phyloP scores from a whole-genome alignment of 2,797 vertebrate genomes.

The Ambastaia sidthimunki region DNA sequence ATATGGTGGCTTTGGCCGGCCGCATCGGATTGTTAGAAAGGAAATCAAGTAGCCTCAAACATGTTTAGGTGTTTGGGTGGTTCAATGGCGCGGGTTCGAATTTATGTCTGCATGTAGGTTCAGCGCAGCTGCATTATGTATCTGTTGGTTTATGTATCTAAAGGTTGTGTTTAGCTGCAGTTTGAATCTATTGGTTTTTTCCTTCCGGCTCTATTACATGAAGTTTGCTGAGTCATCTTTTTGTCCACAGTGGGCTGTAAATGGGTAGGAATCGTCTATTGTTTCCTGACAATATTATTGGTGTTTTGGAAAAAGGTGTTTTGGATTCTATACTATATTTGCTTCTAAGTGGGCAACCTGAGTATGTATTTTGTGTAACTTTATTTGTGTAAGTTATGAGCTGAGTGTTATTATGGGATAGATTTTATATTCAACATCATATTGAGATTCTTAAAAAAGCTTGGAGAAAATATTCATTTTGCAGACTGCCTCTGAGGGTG shows the following conservation, averaged over 20 bases:
- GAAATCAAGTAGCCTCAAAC: conserved; percentile 21
- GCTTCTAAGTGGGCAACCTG: neutral
- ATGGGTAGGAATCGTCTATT: conserved; percentile 39
- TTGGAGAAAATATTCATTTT: conserved; percentile 41
- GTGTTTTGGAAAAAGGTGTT: conserved; percentile 14
- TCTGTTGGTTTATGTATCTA: conserved; percentile 26
- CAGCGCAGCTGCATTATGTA: neutral
- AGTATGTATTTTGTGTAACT: neutral
- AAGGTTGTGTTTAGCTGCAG: conserved; percentile 46
- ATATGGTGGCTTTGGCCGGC: conserved; percentile 39
- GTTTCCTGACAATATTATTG: conserved; percentile 18
- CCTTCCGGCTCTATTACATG: conserved; percentile 38
- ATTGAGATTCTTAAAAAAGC: conserved; percentile 21
- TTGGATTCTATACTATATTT: neutral
- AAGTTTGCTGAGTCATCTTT: conserved; percentile 42
- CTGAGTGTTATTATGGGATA: neutral
- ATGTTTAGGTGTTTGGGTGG: neutral
- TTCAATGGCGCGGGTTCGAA: neutral
- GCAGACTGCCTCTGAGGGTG: conserved; percentile 43
- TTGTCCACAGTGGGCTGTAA: conserved; percentile 40
- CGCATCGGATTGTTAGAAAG: conserved; percentile 1
- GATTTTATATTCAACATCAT: neutral
- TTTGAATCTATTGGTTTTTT: conserved; percentile 44
- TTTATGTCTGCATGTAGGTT: neutral
- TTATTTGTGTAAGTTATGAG: conserved; percentile 12